These are phyloP conservation scores for Pelosia muscerda DNA, from an alignment of 2,888 invertebrate species.

Conservation along the genomic window DNA sequence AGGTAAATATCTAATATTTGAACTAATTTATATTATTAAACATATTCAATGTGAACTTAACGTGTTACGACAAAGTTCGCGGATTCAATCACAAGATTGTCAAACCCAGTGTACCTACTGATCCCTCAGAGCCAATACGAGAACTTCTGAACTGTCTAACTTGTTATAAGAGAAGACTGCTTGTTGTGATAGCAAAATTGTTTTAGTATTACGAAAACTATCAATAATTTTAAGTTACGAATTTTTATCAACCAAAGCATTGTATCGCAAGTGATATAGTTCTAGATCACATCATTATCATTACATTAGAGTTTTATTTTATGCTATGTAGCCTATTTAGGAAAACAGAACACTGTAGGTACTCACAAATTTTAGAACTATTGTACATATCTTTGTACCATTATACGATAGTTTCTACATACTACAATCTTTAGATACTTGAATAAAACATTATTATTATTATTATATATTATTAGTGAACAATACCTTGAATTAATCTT, in stretches of 20 bases:
- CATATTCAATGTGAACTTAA: slow-evolving; percentile 4
- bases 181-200: slow-evolving; percentile 28
- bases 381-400: no score
- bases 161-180: slow-evolving; percentile 20
- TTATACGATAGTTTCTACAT: no score
- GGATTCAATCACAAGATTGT: slow-evolving; percentile 20
- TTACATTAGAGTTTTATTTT: no score
- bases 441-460: no score
- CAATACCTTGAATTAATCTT: no score
- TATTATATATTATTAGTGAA: no score
- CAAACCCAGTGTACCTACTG: slow-evolving; percentile 20
- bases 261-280: neutral
- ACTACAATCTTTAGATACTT: no score
- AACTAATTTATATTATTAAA: neutral
- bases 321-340: no score
- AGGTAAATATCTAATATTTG: neutral
- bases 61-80: slow-evolving; percentile 19
- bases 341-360: no score
- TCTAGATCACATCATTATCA: neutral
- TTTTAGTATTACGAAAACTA: slow-evolving; percentile 5
- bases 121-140: slow-evolving; percentile 21
- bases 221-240: slow-evolving; percentile 6
- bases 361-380: no score
- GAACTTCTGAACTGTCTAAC: slow-evolving; percentile 27
- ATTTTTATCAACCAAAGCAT: no score